Percentiles rank a stretch among this genome's conserved stretches.
Conservation (phyloP, 53 echinoderm and acorn worm species). For the Holothuria leucospilota region DNA sequence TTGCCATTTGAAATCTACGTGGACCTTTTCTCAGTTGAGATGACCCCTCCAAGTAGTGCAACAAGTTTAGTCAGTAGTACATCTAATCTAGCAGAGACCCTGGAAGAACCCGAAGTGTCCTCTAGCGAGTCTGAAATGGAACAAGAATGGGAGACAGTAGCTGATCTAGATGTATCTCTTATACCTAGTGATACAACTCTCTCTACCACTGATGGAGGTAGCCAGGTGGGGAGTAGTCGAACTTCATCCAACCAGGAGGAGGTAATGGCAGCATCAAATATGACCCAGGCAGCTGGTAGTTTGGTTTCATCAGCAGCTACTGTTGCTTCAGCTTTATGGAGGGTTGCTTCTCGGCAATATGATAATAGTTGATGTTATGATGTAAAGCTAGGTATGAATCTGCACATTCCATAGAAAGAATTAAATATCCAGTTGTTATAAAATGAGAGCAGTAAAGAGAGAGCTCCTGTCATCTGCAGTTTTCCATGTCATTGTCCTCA, state of each 20-base stretch:
- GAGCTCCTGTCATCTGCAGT: no score
- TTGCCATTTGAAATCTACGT: constrained; percentile 77
- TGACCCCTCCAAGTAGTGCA: constrained; percentile 70
- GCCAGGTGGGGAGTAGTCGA: constrained; percentile 42
- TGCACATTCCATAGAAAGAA: no score
- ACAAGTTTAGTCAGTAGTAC: constrained; percentile 77
- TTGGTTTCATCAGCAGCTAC: constrained; percentile 97
- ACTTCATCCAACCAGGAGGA: constrained; percentile 67
- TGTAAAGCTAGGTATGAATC: no score
- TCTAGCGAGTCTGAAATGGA: constrained; percentile 53
- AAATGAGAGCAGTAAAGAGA: no score
- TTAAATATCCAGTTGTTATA: no score
- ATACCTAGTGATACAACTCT: constrained; percentile 58
- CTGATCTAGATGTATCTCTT: constrained; percentile 60
- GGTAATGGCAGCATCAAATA: constrained; percentile 54
- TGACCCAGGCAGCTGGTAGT: constrained; percentile 70
- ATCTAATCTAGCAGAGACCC: constrained; percentile 60
- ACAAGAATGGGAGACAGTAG: constrained; percentile 93
- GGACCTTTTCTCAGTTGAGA: constrained; percentile 72
- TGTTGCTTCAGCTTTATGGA: constrained; percentile 88
- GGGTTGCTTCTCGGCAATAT: constrained; percentile 87
- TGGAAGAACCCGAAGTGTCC: constrained; percentile 62
- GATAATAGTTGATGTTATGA: constrained; percentile 66
- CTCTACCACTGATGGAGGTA: constrained; percentile 50
- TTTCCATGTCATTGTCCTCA: no score